Percentiles rank a stretch among this genome's conserved stretches.
phyloP scores from a whole-genome alignment of 2,888 invertebrate genomes.

The Antheraea assamensis region DNA sequence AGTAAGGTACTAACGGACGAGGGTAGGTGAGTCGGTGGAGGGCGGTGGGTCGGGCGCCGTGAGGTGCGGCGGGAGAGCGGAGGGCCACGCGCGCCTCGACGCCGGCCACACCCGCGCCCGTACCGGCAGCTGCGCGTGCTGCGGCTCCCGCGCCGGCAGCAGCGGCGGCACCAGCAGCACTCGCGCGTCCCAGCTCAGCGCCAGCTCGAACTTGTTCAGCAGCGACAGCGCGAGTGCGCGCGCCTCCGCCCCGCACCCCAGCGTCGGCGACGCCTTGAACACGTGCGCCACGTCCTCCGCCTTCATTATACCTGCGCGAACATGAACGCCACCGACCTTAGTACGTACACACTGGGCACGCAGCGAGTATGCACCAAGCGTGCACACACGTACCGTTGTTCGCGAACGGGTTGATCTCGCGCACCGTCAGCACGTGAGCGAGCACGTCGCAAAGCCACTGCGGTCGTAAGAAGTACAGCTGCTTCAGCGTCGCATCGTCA shows the following conservation, averaged over 20 bases:
- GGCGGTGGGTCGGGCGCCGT: constrained; percentile 10
- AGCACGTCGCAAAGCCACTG: constrained; percentile 99
- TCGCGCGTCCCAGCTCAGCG: constrained; percentile 96
- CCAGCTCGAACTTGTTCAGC: constrained; percentile 98
- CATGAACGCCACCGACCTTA: too few species aligned
- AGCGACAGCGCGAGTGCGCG: constrained; percentile 93
- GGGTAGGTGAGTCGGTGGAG: constrained; percentile 40
- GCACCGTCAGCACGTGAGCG: constrained; percentile 97
- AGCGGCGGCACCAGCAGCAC: constrained; percentile 96
- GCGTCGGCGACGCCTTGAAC: constrained; percentile 93
- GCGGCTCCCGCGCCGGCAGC: constrained; percentile 85
- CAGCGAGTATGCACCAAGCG: too few species aligned
- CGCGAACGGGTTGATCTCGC: constrained; percentile 98
- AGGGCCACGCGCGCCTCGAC: constrained; percentile 4
- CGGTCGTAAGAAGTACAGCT: constrained; percentile 97
- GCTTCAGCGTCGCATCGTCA: constrained; percentile 96
- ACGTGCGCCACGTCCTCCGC: constrained; percentile 95
- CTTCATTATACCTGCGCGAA: constrained; percentile 90
- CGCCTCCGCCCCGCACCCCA: constrained; percentile 83
- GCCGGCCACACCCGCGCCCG: neutral
- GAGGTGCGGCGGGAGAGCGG: constrained; percentile 12
- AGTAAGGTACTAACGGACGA: constrained; percentile 45
- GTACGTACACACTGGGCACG: too few species aligned
- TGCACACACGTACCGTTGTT: constrained; percentile 85
- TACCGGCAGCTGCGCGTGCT: constrained; percentile 42